Percentiles rank a stretch among this genome's conserved stretches.
phyloP scores from a whole-genome alignment of 2,113 vertebrate species.

The Callocephalon fimbriatum region DNA sequence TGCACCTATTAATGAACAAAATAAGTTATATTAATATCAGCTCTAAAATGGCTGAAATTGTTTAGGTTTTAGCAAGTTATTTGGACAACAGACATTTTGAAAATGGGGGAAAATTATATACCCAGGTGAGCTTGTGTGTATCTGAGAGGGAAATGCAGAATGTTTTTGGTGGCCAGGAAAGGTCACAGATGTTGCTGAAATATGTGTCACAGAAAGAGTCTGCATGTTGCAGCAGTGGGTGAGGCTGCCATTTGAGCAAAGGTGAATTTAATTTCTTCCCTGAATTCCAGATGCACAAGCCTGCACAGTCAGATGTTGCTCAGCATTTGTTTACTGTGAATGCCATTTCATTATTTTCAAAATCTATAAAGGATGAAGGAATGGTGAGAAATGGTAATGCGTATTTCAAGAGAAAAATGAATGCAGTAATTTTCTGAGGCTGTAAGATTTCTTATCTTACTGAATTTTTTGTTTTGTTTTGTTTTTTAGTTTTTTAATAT shows the following conservation, averaged over 20 bases:
- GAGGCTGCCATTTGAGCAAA: background rate
- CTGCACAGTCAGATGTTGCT: background rate
- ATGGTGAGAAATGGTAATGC: background rate
- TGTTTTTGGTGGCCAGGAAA: background rate
- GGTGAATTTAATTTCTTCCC: background rate
- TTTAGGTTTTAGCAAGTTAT: background rate
- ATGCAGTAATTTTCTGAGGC: background rate
- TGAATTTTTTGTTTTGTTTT: background rate
- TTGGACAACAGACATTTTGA: background rate
- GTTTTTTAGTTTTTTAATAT: background rate
- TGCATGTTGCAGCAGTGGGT: background rate
- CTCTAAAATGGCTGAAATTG: background rate
- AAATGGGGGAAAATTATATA: background rate
- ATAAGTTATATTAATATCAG: background rate
- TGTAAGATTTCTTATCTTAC: background rate
- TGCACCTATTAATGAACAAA: background rate
- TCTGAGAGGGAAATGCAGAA: background rate
- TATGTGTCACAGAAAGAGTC: background rate
- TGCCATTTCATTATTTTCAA: background rate
- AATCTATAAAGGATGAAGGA: background rate
- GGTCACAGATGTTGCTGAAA: background rate
- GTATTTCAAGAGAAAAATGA: background rate
- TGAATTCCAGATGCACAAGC: background rate
- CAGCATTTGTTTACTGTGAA: fast-evolving
- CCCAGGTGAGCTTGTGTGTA: background rate